Evolutionary conservation across 2,797 vertebrate species (phyloP), one percentile per base, ranked within the genome.

Genomic region (Kryptolebias ocellatus): DNA sequence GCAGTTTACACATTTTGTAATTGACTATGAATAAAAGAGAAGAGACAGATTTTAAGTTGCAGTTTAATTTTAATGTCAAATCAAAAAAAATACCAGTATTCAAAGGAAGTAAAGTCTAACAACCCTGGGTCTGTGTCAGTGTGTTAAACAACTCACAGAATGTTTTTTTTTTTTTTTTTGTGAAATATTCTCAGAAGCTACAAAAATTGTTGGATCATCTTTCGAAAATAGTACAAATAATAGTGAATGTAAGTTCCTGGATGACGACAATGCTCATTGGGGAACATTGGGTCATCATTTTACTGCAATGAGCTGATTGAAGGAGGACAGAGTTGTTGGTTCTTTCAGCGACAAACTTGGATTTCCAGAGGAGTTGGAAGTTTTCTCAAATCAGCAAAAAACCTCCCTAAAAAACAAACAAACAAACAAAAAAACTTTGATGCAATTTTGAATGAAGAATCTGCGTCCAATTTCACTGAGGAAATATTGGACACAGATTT

Each of bases 41-140:
- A 8, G 62, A 87, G 61, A 79, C 65, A 47, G 42, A 55, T 79
- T 79, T 84, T 79, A 67, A 77, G 81, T 85, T 81, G 37, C 77
- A 81, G 53, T 90, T 90, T 79, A 77, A 75, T 84, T 87, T 86
- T 88, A 66, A 81, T 87, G 84, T 81, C 79, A 93, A 90, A 91
- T 83, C 80, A 80, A 89, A 85, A 89, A 83, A 73, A 24, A 24
- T 2, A 86, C 83, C 60, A 81, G 69, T 87, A 85, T 83, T 89
- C 64, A 88, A 89, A 89, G 58, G 69, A 81, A 81, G 75, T 64
- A 75, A 87, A 86, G 55, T 86, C 63, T 71, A 83, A 80, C 83
- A 86, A 81, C 77, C 87, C 86, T 89, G 83, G 75, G 74, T 92
- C 64, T 83, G 83, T 55, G 51, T 83, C 67, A 67, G 67, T 53